Evolutionary conservation across 2,888 invertebrate genomes (phyloP).

Genomic region (Lycophotia porphyrea): DNA sequence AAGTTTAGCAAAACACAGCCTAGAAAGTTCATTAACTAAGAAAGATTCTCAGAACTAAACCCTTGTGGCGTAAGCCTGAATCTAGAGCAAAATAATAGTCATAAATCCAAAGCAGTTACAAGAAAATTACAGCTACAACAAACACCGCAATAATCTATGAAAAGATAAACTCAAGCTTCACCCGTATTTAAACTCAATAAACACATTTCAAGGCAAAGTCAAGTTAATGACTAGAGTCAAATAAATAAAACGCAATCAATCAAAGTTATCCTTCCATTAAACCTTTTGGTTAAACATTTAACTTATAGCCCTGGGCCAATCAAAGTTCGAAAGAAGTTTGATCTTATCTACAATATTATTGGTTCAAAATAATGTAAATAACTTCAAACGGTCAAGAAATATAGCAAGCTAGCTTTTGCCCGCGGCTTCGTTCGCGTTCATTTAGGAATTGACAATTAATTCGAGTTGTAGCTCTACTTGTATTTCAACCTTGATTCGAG

Average conservation of each 20-base stretch:
- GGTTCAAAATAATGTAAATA: constrained; percentile 23
- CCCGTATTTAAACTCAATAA: constrained; percentile 53
- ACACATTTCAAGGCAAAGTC: constrained; percentile 51
- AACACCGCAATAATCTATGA: constrained; percentile 16
- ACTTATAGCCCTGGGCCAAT: constrained; percentile 45
- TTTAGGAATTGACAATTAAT: too few relatives aligned
- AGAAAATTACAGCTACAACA: constrained; percentile 19
- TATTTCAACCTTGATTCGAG: too few relatives aligned
- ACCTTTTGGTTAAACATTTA: constrained; percentile 62
- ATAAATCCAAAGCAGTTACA: constrained; percentile 19
- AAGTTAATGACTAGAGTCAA: constrained; percentile 56
- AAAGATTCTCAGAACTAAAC: constrained; percentile 25
- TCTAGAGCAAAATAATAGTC: neutral
- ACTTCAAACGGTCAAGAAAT: constrained; percentile 12
- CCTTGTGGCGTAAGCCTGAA: constrained; percentile 2
- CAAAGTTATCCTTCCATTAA: constrained; percentile 69
- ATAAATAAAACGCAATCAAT: constrained; percentile 69
- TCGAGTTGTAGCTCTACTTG: too few relatives aligned
- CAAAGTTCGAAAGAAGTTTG: constrained; percentile 26
- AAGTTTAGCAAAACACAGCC: constrained; percentile 22
- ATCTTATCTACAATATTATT: constrained; percentile 37
- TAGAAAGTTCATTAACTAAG: constrained; percentile 32
- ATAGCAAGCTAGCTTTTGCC: too few relatives aligned
- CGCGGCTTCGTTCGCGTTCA: too few relatives aligned
- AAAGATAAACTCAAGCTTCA: constrained; percentile 26